phyloP scores from a whole-genome alignment of 2,888 invertebrate genomes.

The Heliconius aoede region DNA sequence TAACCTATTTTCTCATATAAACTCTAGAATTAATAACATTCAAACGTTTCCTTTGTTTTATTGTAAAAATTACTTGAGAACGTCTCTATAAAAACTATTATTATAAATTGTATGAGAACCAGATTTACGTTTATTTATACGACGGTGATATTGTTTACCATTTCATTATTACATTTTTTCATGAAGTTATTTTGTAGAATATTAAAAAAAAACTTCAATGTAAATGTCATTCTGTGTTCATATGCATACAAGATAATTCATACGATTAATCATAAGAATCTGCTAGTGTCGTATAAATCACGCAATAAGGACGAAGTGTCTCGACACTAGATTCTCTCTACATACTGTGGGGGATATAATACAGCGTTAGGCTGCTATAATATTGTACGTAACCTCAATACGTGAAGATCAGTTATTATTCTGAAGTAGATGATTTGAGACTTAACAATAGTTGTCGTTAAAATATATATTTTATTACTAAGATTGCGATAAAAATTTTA shows the following conservation, averaged over 20 bases:
- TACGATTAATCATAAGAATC: not conserved
- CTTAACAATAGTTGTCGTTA: not conserved
- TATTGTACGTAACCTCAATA: no score
- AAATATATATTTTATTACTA: not conserved
- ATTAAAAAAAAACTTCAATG: not conserved
- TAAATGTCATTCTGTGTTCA: slow-evolving; percentile 3
- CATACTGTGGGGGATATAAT: no score
- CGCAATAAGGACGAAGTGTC: not conserved
- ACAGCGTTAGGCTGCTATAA: no score
- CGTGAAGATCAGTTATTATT: no score
- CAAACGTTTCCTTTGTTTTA: not conserved
- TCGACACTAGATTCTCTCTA: not conserved
- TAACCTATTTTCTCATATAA: not conserved
- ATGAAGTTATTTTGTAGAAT: not conserved
- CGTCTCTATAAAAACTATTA: not conserved
- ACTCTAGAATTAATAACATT: not conserved
- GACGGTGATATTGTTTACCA: not conserved
- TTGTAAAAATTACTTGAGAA: not conserved
- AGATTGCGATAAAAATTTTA: not conserved
- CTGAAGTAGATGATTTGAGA: no score
- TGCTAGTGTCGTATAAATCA: not conserved
- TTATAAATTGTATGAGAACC: not conserved
- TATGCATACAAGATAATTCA: not conserved
- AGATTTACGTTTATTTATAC: not conserved
- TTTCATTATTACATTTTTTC: not conserved